These are phyloP conservation scores for Galerucella nymphaeae DNA, from an alignment of 2,888 invertebrate species.

Conservation along the genomic window DNA sequence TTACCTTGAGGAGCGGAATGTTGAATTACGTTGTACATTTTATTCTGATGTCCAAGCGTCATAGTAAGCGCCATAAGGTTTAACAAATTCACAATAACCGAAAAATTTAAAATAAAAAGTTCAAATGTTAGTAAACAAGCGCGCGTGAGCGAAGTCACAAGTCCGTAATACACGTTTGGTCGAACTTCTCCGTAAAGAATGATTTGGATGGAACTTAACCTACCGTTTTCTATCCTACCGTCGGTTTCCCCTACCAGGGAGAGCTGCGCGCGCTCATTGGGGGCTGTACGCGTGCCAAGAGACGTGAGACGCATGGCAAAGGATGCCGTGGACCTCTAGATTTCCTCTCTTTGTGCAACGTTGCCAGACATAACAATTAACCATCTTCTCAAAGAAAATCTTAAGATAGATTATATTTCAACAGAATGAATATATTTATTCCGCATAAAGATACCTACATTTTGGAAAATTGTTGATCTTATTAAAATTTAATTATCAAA, in stretches of 20 bases:
- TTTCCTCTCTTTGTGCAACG: slow-evolving; percentile 34
- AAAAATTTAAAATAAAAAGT: slow-evolving; percentile 21
- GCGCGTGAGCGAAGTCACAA: slow-evolving; percentile 37
- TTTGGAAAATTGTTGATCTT: too few relatives aligned
- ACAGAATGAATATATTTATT: too few relatives aligned
- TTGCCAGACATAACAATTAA: neutral
- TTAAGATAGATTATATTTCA: too few relatives aligned
- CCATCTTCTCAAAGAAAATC: slow-evolving; percentile 1
- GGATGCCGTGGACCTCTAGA: slow-evolving; percentile 60
- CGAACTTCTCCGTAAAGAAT: slow-evolving; percentile 67
- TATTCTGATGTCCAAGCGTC: slow-evolving; percentile 65
- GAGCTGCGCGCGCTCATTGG: slow-evolving; percentile 59
- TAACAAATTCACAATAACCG: slow-evolving; percentile 28
- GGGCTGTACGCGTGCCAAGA: slow-evolving; percentile 64
- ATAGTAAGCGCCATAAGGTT: slow-evolving; percentile 57
- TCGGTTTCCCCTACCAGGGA: slow-evolving; percentile 56
- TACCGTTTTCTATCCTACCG: slow-evolving; percentile 62
- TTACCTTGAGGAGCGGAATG: slow-evolving; percentile 67
- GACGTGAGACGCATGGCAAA: slow-evolving; percentile 64
- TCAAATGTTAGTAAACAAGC: slow-evolving; percentile 33
- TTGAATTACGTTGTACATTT: slow-evolving; percentile 65
- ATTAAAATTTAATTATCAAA: too few relatives aligned
- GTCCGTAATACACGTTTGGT: slow-evolving; percentile 40
- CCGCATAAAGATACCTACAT: too few relatives aligned
- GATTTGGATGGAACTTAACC: slow-evolving; percentile 60